Evolutionary conservation across 2,113 vertebrate genomes (phyloP), one percentile per base, ranked within the genome.

Genomic region (Equus przewalskii): DNA sequence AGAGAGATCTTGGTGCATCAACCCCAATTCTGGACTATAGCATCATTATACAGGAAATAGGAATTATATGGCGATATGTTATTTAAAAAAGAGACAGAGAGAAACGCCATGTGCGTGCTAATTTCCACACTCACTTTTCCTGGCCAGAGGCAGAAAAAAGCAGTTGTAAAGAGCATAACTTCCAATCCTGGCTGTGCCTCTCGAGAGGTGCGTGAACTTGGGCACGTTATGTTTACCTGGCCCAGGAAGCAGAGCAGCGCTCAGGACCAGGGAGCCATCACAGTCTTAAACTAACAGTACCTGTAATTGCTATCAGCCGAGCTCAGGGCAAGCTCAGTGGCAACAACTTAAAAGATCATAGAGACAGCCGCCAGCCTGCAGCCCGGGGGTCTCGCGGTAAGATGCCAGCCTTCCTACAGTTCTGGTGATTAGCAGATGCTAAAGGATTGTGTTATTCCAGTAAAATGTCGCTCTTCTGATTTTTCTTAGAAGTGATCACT

Each of bases 181-280:
- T 49, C 30, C 30, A 9, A 1, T 11, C 75, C 56, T 14, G 51
- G 30, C 84, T 60, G 36, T 33, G 30, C n/a, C 24, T 56, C 85
- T 2, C 0, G 33, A 36, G 33, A 16, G 16, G 3, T 21, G 18
- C 3, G 46, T 0, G 2, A 82, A 44, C 6, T 5, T 26, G 44
- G 70, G 78, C 76, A 14, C 9, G 0, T 60, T 10, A 21, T 65
- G 36, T 22, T 58, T 33, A 36, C 67, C 30, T 7, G 10, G 15
- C 10, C 30, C 0, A 7, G 2, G 10, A 81, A 69, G 54, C 28
- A 26, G 18, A 0, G 0, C 2, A 0, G 7, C 4, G 24, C 18
- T 30, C 7, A n/a, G 36, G 54, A 9, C 41, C 15, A 51, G 67
- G 49, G 3, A 12, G 70, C 72, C 79, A 80, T 64, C 30, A 12